Evolutionary conservation across 2,888 invertebrate genomes (phyloP), one percentile per base, ranked within the genome.

Genomic region (Drosophila conformis): DNA sequence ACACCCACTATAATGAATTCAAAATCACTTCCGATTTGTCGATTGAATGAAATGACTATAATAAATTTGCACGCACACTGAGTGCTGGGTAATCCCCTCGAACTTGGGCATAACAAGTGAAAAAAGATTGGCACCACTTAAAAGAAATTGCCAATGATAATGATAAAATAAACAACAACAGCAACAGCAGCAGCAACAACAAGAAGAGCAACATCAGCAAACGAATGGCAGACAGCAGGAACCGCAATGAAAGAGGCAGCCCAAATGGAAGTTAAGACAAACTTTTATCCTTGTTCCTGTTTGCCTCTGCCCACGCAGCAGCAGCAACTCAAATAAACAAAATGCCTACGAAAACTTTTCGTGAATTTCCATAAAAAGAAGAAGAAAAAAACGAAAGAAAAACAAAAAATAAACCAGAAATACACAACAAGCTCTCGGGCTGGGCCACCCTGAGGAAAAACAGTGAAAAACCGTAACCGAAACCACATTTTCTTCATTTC

Each of bases 31-130:
- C 91, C 91, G 91, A 91, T 91, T 91, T 91, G 91, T 91, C 91
- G 91, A 91, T 91, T 91, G 91, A 91, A 91, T 91, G 90, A 91
- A 91, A 91, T 91, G 86, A 84, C 91, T 82, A 83, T 88, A 89
- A 91, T 87, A 89, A 87, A 89, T 87, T 87, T 72, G 83, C 73
- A 64, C 87, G 74, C 74, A 80, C 83, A 67, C 57, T 61, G 29
- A 57, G 51, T 27, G 66, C 59, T 73, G 76, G 58, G 76, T 82
- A 89, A 90, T 81, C 84, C 88, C 86, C 82, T 64, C 65, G 62
- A 84, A 66, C 65, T 75, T 76, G 75, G 73, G 79, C 75, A 87
- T 74, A 80, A 77, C 86, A 89, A 89, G 87, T 90, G 89, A 89
- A 90, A 90, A 90, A 86, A 90, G 90, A 90, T 90, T 90, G 90